A percentile compares a stretch with the other conserved stretches of the same genome.
These are phyloP conservation scores for Gymnobelideus leadbeateri DNA, from an alignment of 2,113 vertebrate species.

Conservation along the genomic window DNA sequence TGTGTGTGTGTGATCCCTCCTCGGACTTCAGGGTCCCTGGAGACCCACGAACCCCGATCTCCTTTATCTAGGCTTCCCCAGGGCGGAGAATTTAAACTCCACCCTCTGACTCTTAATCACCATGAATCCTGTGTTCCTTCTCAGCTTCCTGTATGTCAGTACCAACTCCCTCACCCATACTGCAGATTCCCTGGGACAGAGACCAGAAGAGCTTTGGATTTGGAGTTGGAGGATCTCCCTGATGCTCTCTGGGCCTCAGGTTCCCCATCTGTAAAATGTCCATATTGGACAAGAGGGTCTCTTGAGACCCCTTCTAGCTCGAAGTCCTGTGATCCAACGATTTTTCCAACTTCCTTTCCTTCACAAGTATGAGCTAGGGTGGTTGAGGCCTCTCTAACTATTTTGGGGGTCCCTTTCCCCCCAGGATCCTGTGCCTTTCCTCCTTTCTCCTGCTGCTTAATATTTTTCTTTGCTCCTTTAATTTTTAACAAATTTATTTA, in stretches of 20 bases:
- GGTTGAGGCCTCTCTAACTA: not conserved
- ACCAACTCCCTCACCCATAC: not conserved
- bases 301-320: not conserved
- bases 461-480: not conserved
- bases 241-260: not conserved
- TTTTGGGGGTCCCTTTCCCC: not conserved
- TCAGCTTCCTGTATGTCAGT: not conserved
- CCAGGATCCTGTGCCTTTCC: not conserved
- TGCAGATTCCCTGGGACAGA: not conserved
- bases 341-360: not conserved
- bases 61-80: not conserved
- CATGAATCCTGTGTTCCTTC: not conserved
- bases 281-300: rapidly evolving
- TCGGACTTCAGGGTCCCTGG: not conserved
- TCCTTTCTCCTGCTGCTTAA: not conserved
- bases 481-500: not conserved
- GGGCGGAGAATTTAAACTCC: not conserved
- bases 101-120: not conserved
- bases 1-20: not conserved
- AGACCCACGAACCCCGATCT: not conserved
- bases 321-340: not conserved
- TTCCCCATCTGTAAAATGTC: not conserved
- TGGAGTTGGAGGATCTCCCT: not conserved
- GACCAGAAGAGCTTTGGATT: not conserved
- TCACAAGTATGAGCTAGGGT: not conserved